Conservation (phyloP, 2,113 vertebrate genomes). For the Carassius carassius region DNA sequence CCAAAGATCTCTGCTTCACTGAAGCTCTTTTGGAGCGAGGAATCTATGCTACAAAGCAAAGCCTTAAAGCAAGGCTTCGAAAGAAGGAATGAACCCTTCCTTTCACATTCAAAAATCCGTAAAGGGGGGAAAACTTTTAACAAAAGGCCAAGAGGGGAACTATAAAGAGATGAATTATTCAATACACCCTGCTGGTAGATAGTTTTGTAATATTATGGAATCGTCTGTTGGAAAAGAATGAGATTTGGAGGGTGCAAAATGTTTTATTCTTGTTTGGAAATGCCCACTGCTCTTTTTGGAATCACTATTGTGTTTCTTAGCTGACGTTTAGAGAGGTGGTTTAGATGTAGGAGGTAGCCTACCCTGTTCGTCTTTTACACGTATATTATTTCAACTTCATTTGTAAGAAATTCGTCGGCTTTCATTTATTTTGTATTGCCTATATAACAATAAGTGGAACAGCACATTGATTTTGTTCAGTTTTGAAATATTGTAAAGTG, state of each 20-base stretch:
- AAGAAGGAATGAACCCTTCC: constrained; percentile 63
- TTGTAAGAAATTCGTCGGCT: neutral
- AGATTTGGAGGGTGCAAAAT: constrained; percentile 70
- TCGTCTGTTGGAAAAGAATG: constrained; percentile 68
- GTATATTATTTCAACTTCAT: neutral
- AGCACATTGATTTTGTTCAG: neutral
- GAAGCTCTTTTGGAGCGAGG: constrained; percentile 66
- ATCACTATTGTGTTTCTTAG: constrained; percentile 63
- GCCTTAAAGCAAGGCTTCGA: constrained; percentile 52
- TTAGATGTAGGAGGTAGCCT: constrained; percentile 25
- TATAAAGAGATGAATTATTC: constrained; percentile 76
- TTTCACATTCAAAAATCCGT: constrained; percentile 78
- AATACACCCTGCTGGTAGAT: constrained; percentile 77
- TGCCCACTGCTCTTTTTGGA: constrained; percentile 65
- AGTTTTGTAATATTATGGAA: constrained; percentile 77
- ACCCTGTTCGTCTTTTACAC: neutral
- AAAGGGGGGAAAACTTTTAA: constrained; percentile 67
- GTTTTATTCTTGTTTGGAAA: constrained; percentile 70
- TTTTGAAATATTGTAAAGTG: neutral
- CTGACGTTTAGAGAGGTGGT: constrained; percentile 41
- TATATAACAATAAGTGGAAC: neutral
- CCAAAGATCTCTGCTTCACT: constrained; percentile 74
- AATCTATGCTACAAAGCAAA: constrained; percentile 74
- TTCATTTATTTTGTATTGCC: neutral
- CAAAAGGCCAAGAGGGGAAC: constrained; percentile 76